Base-by-base conservation (phyloP, 2,797 vertebrate genomes). In the Aphelocoma californica region DNA sequence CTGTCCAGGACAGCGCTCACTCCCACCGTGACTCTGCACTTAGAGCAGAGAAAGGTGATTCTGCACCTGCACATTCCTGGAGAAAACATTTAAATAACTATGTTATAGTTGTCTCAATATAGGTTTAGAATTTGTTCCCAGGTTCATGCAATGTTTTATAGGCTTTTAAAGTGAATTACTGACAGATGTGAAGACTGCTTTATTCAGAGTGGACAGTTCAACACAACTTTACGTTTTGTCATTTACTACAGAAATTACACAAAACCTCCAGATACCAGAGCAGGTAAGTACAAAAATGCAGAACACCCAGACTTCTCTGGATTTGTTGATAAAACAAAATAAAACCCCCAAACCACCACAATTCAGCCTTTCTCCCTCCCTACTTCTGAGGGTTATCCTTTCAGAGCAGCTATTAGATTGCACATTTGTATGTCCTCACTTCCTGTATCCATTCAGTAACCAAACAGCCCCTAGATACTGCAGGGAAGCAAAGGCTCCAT, bases 261-360 rank as follows among this genome's bases (percentile, higher is more conserved):
- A 69, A 78, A 81, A 32, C 13, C 72, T 97, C 93, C 61, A 96
- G 90, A 74, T 92, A 77, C 61, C 69, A 92, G 69, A 94, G 83
- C 69, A 79, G 23, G 23, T 53, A 78, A 74, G 31, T 85, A 86
- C 38, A 80, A 85, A 91, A 91, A 78, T 4, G 2, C 11, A 71
- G 66, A 86, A 79, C 32, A 85, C 19, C 29, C 74, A 54, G 77
- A 88, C 26, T 81, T 58, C 42, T 4, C 75, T 12, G 19, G 69
- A 84, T 81, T 64, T 69, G 19, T 51, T 54, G 26, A 20, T 18
- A 40, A 73, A 92, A 14, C 16, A 88, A 69, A 91, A 24, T 20
- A 60, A 70, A 79, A 12, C 9, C 9, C 32, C 16, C 25, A 85
- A 60, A 47, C 7, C 38, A 45, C 38, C 50, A 81, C 3, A 21